These are phyloP conservation scores for Apostichopus californicus DNA, from an alignment of 35 echinoderm and acorn worm genomes.

Conservation along the genomic window DNA sequence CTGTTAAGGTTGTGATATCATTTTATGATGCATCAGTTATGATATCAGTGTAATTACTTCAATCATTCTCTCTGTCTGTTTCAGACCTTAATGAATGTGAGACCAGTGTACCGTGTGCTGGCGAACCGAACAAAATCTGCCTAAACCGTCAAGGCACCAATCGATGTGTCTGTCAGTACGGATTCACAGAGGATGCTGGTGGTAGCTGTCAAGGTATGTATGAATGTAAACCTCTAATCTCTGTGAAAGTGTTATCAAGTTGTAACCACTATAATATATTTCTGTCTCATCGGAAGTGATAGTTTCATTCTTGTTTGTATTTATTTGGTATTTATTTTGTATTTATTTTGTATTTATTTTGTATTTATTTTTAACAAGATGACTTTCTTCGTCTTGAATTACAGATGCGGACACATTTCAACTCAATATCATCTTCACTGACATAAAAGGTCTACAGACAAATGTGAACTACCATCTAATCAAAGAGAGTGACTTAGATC, in stretches of 20 bases:
- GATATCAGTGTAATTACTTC: too few relatives aligned
- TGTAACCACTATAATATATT: too few relatives aligned
- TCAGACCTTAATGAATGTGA: conserved; percentile 50
- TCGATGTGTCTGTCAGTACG: conserved; percentile 56
- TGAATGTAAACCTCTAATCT: background rate
- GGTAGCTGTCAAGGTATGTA: conserved; percentile 19
- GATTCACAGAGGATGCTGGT: conserved; percentile 16
- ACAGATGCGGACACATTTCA: conserved; percentile 39
- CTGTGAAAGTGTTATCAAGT: too few relatives aligned
- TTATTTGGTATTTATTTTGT: too few relatives aligned
- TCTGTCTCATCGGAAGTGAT: too few relatives aligned
- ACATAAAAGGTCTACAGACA: conserved; percentile 34
- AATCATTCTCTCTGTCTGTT: background rate
- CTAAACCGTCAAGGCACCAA: conserved; percentile 10
- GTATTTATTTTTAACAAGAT: too few relatives aligned
- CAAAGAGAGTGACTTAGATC: conserved; percentile 4
- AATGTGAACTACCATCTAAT: conserved; percentile 12
- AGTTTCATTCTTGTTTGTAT: too few relatives aligned
- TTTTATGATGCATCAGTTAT: too few relatives aligned
- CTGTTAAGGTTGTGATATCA: too few relatives aligned
- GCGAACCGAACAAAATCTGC: conserved; percentile 14
- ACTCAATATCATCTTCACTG: conserved; percentile 36
- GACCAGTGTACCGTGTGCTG: conserved; percentile 14
- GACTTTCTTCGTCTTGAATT: background rate
- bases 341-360: too few relatives aligned